Conservation (phyloP, 2,888 invertebrate genomes). For the Hemaris fuciformis region DNA sequence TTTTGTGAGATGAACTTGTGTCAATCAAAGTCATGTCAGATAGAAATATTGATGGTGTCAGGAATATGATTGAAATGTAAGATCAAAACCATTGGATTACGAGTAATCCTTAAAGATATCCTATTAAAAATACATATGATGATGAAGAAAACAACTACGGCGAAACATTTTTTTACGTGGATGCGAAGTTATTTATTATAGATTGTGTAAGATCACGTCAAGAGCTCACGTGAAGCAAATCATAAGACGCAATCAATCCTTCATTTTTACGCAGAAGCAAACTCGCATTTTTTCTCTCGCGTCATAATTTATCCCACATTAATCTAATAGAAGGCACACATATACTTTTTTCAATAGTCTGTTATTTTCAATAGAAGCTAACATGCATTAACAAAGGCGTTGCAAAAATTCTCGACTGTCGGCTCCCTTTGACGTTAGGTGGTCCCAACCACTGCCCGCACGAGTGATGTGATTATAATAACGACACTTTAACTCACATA, state of each 20-base stretch:
- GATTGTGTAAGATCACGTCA: neutral
- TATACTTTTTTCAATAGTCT: constrained; percentile 37
- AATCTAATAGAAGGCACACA: constrained; percentile 33
- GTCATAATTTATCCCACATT: constrained; percentile 23
- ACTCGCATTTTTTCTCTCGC: constrained; percentile 15
- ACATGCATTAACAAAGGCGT: constrained; percentile 59
- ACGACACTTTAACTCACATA: constrained; percentile 68
- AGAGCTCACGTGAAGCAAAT: neutral
- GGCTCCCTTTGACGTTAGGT: constrained; percentile 78
- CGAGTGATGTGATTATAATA: constrained; percentile 79
- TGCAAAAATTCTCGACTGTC: constrained; percentile 73
- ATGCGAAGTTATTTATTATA: neutral
- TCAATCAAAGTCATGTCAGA: constrained; percentile 37
- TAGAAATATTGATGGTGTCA: neutral
- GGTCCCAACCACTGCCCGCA: constrained; percentile 53
- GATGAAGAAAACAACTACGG: neutral
- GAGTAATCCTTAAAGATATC: neutral
- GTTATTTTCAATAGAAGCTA: constrained; percentile 60
- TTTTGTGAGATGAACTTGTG: constrained; percentile 51
- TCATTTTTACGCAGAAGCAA: neutral
- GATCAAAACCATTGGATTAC: neutral
- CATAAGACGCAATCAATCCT: neutral
- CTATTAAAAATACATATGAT: neutral
- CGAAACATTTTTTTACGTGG: neutral
- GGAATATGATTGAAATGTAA: neutral